phyloP scores from a whole-genome alignment of 2,888 invertebrate genomes.

The Sericinus montela region DNA sequence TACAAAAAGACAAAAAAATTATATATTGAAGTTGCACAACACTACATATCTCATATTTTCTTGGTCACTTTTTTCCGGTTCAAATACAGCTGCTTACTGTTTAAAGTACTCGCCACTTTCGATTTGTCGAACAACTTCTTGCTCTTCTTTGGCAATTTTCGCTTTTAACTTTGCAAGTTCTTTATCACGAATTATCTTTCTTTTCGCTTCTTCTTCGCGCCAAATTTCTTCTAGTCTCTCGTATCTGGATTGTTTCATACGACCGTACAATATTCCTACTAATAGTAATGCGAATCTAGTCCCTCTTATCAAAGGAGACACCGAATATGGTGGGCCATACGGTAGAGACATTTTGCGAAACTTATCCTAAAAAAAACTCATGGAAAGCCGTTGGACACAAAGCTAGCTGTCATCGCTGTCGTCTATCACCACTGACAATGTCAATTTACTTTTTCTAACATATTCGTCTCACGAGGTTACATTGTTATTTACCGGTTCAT shows the following conservation, averaged over 20 bases:
- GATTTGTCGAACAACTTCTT: slow-evolving; percentile 39
- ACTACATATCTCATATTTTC: no score
- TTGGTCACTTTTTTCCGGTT: background rate
- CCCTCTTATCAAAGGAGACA: slow-evolving; percentile 64
- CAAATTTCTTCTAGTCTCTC: slow-evolving; percentile 38
- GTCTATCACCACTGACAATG: no score
- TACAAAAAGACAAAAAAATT: no score
- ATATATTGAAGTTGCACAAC: no score
- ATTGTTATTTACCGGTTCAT: no score
- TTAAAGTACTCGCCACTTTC: slow-evolving; percentile 53
- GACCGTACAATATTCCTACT: slow-evolving; percentile 58
- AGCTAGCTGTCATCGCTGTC: no score
- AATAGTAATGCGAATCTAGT: slow-evolving; percentile 49
- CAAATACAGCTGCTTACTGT: background rate
- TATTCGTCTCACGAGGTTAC: no score
- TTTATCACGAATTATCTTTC: slow-evolving; percentile 50
- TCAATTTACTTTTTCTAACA: no score
- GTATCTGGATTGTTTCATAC: slow-evolving; percentile 48
- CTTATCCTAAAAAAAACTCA: background rate
- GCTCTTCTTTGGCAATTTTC: slow-evolving; percentile 51
- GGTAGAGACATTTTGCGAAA: slow-evolving; percentile 39
- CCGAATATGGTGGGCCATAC: slow-evolving; percentile 53
- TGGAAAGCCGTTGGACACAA: no score
- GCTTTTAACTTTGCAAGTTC: slow-evolving; percentile 44
- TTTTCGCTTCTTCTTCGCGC: slow-evolving; percentile 47